phyloP scores from a whole-genome alignment of 2,113 vertebrate genomes.

The Onychorhynchus coronatus region DNA sequence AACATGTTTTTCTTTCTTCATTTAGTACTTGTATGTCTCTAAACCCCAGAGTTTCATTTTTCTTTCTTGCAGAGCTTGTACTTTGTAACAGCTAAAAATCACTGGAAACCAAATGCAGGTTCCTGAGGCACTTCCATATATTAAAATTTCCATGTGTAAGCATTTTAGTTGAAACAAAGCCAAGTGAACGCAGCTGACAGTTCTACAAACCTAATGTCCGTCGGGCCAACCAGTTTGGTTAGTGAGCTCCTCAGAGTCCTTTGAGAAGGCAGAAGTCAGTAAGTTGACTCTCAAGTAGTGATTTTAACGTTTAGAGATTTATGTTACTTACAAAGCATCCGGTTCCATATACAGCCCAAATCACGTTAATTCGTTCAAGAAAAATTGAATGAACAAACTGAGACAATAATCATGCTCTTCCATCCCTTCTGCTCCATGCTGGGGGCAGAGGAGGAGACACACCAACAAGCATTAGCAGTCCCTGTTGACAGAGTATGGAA shows the following conservation, averaged over 20 bases:
- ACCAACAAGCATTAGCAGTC: not conserved
- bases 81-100: not conserved
- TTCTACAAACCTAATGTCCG: not conserved
- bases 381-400: not conserved
- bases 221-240: not conserved
- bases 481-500: not conserved
- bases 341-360: not conserved
- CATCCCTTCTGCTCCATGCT: not conserved
- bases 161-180: not conserved
- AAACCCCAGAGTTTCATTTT: not conserved
- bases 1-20: not conserved
- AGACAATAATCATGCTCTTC: not conserved
- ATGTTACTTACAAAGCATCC: not conserved
- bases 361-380: not conserved
- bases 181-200: not conserved
- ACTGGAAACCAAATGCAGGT: not conserved
- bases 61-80: not conserved
- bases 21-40: not conserved
- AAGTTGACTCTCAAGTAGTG: not conserved
- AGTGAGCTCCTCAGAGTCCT: not conserved
- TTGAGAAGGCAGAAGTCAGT: not conserved
- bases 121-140: not conserved
- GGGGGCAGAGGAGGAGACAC: not conserved
- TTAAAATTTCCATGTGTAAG: conserved; percentile 14
- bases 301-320: not conserved